Base-by-base conservation (phyloP, 1,140 invertebrate genomes). In the Drosophila hydei region DNA sequence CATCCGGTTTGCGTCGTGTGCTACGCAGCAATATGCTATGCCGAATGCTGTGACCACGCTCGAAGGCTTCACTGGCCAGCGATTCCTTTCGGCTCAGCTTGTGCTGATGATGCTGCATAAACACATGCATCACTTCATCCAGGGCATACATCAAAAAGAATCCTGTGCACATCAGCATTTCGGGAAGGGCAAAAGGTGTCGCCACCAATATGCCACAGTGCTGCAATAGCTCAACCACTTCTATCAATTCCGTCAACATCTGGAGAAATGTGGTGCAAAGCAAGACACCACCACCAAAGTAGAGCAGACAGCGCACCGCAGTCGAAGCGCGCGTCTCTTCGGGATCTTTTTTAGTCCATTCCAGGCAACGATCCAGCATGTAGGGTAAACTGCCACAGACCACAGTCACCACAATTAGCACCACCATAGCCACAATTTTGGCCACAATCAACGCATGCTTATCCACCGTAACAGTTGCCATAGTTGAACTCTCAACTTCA, bases 201-300 rank as follows among this genome's bases (percentile, higher is more conserved):
- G 91, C 62, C 0, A 91, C 88, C 14, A 95, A 85, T 11, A 77
- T 52, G 0, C 91, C 93, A 9, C 92, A 88, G 90, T 91, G 90
- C 77, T 94, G 92, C 18, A 96, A 88, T 12, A 92, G 75, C 30
- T 94, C 88, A 11, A 96, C 93, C 27, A 93, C 93, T 84, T 96
- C 96, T 54, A 94, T 93, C 0, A 98, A 95, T 93, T 99, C 98
- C 0, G 97, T 97, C 19, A 98, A 92, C 68, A 99, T 92, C 92
- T 99, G 97, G 54, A 98, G 92, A 77, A 98, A 97, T 1, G 96
- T 97, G 2, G 97, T 98, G 55, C 95, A 95, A 50, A 99, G 93
- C 7, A 99, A 93, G 1, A 98, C 97, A 0, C 98, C 98, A 7
- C 97, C 98, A 4, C 97, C 97, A 77, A 98, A 97, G 72, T 96